These are phyloP conservation scores for Paramuricea clavata DNA, from an alignment of 92 coral and sea anemone species.

Conservation along the genomic window DNA sequence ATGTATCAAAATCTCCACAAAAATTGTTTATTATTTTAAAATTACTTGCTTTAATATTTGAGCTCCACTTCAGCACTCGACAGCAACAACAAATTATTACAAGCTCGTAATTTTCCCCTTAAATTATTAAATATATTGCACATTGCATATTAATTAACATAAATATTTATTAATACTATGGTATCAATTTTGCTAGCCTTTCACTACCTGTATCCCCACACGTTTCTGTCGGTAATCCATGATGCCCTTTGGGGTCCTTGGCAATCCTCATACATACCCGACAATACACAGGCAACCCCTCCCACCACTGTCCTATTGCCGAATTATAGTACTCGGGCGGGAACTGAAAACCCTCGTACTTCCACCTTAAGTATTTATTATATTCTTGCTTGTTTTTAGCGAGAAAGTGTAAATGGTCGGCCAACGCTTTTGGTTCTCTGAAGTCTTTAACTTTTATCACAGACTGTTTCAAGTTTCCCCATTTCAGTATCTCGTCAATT, in stretches of 20 bases:
- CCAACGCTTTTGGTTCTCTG: conserved; percentile 84
- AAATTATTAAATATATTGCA: too few species aligned
- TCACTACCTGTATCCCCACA: conserved; percentile 8
- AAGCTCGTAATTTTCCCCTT: too few species aligned
- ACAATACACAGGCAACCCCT: conserved; percentile 89
- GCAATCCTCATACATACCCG: conserved; percentile 97
- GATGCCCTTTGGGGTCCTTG: conserved; percentile 64
- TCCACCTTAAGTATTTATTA: conserved; percentile 93
- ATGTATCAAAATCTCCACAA: neutral
- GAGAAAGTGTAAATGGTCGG: conserved; percentile 75
- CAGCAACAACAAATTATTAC: too few species aligned
- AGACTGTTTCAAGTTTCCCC: conserved; percentile 86
- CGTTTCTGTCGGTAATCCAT: conserved; percentile 26
- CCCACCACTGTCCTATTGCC: conserved; percentile 97
- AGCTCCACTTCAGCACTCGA: too few species aligned
- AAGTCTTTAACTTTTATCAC: conserved; percentile 93
- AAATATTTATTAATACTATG: neutral
- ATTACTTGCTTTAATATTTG: too few species aligned
- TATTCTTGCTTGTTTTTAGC: conserved; percentile 91
- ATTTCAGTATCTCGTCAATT: conserved; percentile 88
- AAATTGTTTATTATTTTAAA: neutral
- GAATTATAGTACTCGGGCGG: conserved; percentile 74
- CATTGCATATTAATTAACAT: too few species aligned
- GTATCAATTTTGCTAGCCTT: conserved; percentile 17
- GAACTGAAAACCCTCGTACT: conserved; percentile 84